phyloP scores from a whole-genome alignment of 2,888 invertebrate species.

The Minunthozetes semirufus region DNA sequence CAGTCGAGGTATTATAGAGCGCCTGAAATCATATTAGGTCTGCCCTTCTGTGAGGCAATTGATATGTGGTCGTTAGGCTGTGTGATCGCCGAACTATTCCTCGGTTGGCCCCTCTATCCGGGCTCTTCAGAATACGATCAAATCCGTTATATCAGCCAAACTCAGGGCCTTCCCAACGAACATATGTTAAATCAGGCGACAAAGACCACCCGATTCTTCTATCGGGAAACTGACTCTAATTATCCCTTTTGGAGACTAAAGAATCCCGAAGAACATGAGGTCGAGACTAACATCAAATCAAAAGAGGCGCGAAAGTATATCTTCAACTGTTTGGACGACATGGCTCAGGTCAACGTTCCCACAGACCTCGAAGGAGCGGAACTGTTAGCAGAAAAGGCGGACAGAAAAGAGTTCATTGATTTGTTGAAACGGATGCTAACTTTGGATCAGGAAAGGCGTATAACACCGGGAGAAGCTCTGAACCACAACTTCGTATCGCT shows the following conservation, averaged over 20 bases:
- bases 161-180: slow-evolving; percentile 93
- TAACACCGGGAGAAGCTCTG: slow-evolving; percentile 89
- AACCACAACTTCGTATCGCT: slow-evolving; percentile 91
- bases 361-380: slow-evolving; percentile 97
- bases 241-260: slow-evolving; percentile 59
- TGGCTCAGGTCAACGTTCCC: slow-evolving; percentile 80
- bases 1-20: slow-evolving; percentile 84
- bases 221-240: slow-evolving; percentile 75
- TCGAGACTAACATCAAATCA: slow-evolving; percentile 93
- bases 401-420: slow-evolving; percentile 94
- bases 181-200: slow-evolving; percentile 95
- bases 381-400: slow-evolving; percentile 90
- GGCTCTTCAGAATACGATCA: slow-evolving; percentile 98
- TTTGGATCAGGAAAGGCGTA: slow-evolving; percentile 90
- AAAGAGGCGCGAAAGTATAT: slow-evolving; percentile 99
- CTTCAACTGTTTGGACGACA: slow-evolving; percentile 98
- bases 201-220: slow-evolving; percentile 97
- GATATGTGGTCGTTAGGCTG: slow-evolving; percentile 99
- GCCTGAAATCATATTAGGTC: slow-evolving; percentile 90
- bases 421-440: slow-evolving; percentile 96
- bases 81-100: slow-evolving; percentile 96
- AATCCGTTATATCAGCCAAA: slow-evolving; percentile 92
- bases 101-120: slow-evolving; percentile 99
- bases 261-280: slow-evolving; percentile 97
- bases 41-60: slow-evolving; percentile 98